Conservation (phyloP, 2,888 invertebrate genomes). For the Sphinx pinastri region DNA sequence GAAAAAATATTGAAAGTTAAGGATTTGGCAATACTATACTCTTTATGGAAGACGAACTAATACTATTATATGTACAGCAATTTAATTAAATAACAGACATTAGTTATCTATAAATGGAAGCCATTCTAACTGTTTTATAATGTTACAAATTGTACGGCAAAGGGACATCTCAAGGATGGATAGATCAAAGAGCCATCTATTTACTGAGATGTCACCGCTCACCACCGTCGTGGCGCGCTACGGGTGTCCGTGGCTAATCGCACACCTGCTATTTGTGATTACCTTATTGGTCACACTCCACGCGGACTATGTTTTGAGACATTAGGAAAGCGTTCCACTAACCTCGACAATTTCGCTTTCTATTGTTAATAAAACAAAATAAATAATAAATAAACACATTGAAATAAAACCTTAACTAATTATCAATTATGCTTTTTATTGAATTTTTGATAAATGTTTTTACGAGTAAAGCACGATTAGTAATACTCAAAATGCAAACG, state of each 20-base stretch:
- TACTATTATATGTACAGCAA: no score
- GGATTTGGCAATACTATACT: no score
- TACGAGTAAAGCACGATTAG: background rate
- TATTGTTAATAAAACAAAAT: conserved; percentile 49
- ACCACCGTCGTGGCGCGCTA: conserved; percentile 20
- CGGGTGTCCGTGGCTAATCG: conserved; percentile 51
- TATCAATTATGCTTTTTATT: background rate
- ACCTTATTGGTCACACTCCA: conserved; percentile 58
- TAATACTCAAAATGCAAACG: background rate
- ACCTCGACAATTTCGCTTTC: conserved; percentile 66
- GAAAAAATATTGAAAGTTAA: no score
- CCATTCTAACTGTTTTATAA: conserved; percentile 4
- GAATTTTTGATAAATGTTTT: background rate
- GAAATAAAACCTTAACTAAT: conserved; percentile 9
- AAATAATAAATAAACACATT: background rate
- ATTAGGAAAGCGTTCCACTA: conserved; percentile 63
- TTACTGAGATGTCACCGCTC: conserved; percentile 44
- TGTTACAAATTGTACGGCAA: background rate
- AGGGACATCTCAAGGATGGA: conserved; percentile 23
- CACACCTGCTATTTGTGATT: conserved; percentile 44
- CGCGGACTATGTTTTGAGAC: conserved; percentile 48
- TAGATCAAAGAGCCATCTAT: conserved; percentile 30
- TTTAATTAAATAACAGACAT: background rate
- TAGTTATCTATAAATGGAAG: background rate
- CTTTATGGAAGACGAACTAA: no score